Base-by-base conservation (phyloP, 2,888 invertebrate species). In the Catocala sponsa region DNA sequence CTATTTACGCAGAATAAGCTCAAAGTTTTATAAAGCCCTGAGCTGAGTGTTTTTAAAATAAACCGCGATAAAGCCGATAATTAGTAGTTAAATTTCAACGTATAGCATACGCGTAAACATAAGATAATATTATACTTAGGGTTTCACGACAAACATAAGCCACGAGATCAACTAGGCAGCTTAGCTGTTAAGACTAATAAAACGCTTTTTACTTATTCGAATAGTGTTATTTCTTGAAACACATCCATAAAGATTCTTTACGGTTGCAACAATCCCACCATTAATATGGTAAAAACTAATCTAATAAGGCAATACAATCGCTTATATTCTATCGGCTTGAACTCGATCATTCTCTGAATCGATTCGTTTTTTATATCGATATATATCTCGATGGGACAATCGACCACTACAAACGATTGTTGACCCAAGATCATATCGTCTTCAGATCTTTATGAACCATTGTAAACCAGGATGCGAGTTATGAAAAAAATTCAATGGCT, bases 381-480 rank as follows among this genome's bases (percentile, higher is more conserved):
- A 81, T 80, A 82, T 87, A 89, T 87, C 86, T 84, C 61, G 74
- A 69, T 78, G 80, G 83, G 82, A 90, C 88, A 90, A 88, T 86
- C 70, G 65, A 75, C 89, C 88, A 88, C 89, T 85, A 86, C 85
- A 87, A 82, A 81, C 82, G 85, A 86, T 87, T 89, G 87, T 89
- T 89, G 89, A 87, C 86, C 86, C 81, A 80, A 88, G 89, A 90
- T 89, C 83, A 80, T 91, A 92, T 91, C 91, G 86, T 80, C 88
- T 88, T 81, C 86, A 85, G 84, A 84, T 86, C 87, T 88, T 84
- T 87, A 86, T 85, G 83, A 80, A 79, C 82, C 80, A 90, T 91
- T 90, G 90, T 91, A 76, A 76, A 82, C 80, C 86, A 86, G 87
- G 89, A 90, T 86, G 83, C 81, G 76, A 79, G 77, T 81, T 76